Evolutionary conservation across 2,113 vertebrate genomes (phyloP), one percentile per base, ranked within the genome.

Genomic region (Siniperca chuatsi): DNA sequence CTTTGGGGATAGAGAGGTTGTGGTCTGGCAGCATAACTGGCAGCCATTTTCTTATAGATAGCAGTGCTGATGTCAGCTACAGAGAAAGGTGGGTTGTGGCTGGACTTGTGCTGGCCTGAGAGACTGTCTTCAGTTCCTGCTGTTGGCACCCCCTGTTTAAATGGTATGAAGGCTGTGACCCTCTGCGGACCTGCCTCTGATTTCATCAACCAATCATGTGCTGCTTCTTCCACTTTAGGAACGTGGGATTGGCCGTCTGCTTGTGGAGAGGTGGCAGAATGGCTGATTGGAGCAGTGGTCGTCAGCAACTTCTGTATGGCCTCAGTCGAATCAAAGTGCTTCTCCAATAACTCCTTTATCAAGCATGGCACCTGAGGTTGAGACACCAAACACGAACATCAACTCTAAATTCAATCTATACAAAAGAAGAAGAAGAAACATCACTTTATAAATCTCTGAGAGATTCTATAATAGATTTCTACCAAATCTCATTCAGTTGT

Each of bases 301-400:
- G 64, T 55, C 50, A 92, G 79, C 25, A 93, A 79, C 76, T 57
- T 85, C 60, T 90, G 90, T 21, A 88, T 58, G 6, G 85, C 61
- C 35, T 94, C 90, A 46, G 90, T 5, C 16, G 92, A 92, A 46
- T 87, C 68, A 16, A 94, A 89, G 61, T 95, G 93, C 74, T 94
- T 95, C 68, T 93, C 88, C 71, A 94, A 33, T 48, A 94, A 79
- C n/a, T 95, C 92, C 68, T 94, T 95, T 57, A 95, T 93, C 82
- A 96, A 86, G 57, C 89, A 88, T 0, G 95, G 92, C 33, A 95
- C 89, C 96, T 95, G 82, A 48, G 35, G 54, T 23, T 21, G 35
- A 86, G 13, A 90, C 44, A 82, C 8, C 55, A 81, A 86, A 74
- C 33, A 82, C 11, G 23, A 25, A 60, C 0, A 52, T 61, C 50